Evolutionary conservation across 53 echinoderm and acorn worm genomes (phyloP).

Genomic region (Stichopus horrens): DNA sequence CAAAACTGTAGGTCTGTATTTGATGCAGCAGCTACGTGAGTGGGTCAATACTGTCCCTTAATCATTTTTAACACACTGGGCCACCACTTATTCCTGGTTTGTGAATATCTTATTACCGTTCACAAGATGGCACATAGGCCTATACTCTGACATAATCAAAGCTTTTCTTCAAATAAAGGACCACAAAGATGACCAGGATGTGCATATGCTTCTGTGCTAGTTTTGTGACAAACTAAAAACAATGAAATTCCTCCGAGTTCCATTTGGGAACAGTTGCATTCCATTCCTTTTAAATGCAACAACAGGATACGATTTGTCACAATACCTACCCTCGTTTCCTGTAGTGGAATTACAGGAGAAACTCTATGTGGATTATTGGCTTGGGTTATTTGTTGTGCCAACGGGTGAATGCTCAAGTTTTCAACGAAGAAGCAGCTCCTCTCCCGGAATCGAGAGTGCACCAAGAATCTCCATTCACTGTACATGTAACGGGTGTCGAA

Average conservation of each 20-base stretch:
- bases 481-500: conserved; percentile 32
- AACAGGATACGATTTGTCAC: neutral
- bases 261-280: neutral
- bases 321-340: conserved; percentile 31
- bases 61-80: conserved; percentile 26
- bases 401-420: conserved; percentile 15
- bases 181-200: conserved; percentile 31
- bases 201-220: conserved; percentile 34
- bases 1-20: conserved; percentile 34
- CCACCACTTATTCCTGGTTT: conserved; percentile 2
- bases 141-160: conserved; percentile 42
- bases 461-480: conserved; percentile 32
- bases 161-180: conserved; percentile 41
- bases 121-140: conserved; percentile 37
- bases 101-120: conserved; percentile 31
- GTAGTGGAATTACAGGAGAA: conserved; percentile 37
- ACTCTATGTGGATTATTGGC: conserved; percentile 47
- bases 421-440: conserved; percentile 12
- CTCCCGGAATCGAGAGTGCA: neutral
- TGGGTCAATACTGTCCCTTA: conserved; percentile 36
- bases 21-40: conserved; percentile 25
- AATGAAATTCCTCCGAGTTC: conserved; percentile 28
- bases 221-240: conserved; percentile 22
- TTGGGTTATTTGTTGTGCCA: neutral
- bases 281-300: conserved; percentile 21